Conservation (phyloP, 2,797 vertebrate genomes). For the Peromyscus eremicus region DNA sequence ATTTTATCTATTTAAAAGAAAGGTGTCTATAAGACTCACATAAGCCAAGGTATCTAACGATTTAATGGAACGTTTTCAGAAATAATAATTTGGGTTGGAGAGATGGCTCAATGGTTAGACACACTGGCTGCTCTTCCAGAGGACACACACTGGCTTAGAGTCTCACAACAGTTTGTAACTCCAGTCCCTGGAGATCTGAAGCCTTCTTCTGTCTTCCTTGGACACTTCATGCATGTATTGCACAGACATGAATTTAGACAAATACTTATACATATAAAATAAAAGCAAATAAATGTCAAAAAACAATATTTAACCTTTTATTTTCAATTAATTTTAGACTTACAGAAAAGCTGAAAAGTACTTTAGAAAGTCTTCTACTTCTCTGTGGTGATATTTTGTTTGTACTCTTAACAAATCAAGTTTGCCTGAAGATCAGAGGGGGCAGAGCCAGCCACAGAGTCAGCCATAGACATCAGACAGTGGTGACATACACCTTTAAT, state of each 20-base stretch:
- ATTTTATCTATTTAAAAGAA: neutral
- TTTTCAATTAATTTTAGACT: constrained; percentile 35
- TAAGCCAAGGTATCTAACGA: neutral
- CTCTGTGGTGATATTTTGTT: too few relatives aligned
- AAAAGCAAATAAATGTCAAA: neutral
- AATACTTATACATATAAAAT: neutral
- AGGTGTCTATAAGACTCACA: neutral
- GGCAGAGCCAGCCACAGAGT: too few relatives aligned
- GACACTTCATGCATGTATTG: neutral
- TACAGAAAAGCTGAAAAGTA: constrained; percentile 31
- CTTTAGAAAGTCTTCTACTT: neutral
- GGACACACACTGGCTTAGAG: too few relatives aligned
- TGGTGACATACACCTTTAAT: too few relatives aligned
- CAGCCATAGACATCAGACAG: too few relatives aligned
- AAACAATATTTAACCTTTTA: neutral
- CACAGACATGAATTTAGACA: too few relatives aligned
- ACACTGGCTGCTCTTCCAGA: neutral
- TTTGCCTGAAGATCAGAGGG: too few relatives aligned
- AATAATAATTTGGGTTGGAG: neutral
- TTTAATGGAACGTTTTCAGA: neutral
- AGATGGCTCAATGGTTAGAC: neutral
- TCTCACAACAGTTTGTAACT: neutral
- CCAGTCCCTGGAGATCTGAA: neutral
- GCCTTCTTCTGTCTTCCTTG: neutral
- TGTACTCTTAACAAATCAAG: too few relatives aligned